phyloP scores from a whole-genome alignment of 1,140 invertebrate species.

The Megathymus violae region DNA sequence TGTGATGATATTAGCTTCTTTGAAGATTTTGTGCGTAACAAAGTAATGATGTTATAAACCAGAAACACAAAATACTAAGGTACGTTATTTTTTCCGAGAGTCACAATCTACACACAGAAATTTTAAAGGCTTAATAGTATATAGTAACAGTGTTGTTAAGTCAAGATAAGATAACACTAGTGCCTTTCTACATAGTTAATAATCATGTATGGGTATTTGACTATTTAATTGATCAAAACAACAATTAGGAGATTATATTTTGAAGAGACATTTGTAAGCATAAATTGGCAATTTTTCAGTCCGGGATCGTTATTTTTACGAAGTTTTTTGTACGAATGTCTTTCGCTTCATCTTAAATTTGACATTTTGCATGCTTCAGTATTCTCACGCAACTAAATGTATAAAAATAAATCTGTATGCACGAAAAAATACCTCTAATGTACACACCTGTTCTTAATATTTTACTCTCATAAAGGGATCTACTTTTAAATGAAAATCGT shows the following conservation, averaged over 20 bases:
- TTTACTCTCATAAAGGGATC: too few relatives aligned
- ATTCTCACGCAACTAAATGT: too few relatives aligned
- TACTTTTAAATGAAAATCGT: too few relatives aligned
- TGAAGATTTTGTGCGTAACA: constrained; percentile 54
- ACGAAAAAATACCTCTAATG: too few relatives aligned
- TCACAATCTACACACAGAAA: not conserved
- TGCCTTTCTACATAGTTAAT: not conserved
- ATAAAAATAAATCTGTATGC: too few relatives aligned
- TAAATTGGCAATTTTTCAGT: too few relatives aligned
- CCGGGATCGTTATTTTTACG: too few relatives aligned
- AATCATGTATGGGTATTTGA: not conserved
- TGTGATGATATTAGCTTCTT: constrained; percentile 60
- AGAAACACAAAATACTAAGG: not conserved
- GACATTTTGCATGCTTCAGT: too few relatives aligned
- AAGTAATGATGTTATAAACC: constrained; percentile 21
- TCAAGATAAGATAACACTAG: not conserved
- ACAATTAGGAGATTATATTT: not conserved
- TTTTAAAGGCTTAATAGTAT: not conserved
- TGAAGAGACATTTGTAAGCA: too few relatives aligned
- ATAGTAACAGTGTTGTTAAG: not conserved
- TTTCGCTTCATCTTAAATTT: too few relatives aligned
- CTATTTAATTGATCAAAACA: not conserved
- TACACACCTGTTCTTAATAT: too few relatives aligned
- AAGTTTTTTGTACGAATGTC: too few relatives aligned
- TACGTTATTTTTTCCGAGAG: constrained; percentile 3